Conservation (phyloP, 1,140 invertebrate species). For the Aplysia californica region DNA sequence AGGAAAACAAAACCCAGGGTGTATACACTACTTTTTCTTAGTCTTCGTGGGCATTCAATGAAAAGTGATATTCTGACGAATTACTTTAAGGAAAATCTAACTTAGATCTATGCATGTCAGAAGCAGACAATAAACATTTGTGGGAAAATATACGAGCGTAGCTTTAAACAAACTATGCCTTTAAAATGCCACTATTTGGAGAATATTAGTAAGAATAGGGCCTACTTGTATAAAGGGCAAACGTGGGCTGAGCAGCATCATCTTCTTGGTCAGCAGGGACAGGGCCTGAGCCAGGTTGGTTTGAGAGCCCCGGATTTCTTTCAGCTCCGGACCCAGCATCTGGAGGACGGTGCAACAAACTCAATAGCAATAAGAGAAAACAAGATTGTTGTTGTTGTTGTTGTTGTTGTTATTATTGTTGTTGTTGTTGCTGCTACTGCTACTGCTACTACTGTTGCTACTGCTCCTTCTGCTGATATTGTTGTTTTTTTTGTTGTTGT, state of each 20-base stretch:
- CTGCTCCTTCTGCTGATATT: background rate
- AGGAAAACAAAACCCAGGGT: too few species aligned
- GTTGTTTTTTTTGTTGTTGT: background rate
- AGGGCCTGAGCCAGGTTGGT: conserved; percentile 15
- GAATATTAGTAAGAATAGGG: too few species aligned
- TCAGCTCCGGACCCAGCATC: conserved; percentile 24
- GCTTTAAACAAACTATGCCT: background rate
- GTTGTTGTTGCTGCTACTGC: background rate
- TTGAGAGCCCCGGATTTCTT: conserved; percentile 14
- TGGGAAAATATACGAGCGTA: too few species aligned
- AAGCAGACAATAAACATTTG: too few species aligned
- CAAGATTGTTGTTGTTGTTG: background rate
- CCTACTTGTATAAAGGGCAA: conserved; percentile 15
- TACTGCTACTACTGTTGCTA: background rate
- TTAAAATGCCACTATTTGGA: background rate
- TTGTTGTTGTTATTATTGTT: background rate
- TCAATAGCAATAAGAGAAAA: background rate
- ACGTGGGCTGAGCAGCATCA: conserved; percentile 2
- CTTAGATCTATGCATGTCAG: too few species aligned
- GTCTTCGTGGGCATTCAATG: too few species aligned
- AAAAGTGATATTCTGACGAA: too few species aligned
- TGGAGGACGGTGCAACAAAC: background rate
- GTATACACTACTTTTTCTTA: too few species aligned
- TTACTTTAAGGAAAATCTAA: too few species aligned
- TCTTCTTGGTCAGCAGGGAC: conserved; percentile 21